Evolutionary conservation across 2,888 invertebrate species (phyloP).

Genomic region (Aleiodes alternator): DNA sequence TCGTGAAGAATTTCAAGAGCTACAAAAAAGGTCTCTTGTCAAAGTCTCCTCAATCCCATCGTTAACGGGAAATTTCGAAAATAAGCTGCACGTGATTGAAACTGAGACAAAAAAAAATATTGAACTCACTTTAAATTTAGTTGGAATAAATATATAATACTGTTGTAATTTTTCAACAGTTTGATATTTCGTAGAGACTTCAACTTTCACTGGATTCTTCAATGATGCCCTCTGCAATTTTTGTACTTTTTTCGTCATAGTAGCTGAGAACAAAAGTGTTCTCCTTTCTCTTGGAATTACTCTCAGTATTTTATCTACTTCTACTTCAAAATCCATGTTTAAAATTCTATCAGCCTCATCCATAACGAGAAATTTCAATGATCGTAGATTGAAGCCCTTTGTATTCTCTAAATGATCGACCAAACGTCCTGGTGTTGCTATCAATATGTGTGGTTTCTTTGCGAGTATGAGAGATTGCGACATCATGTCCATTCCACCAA

Average conservation of each 20-base stretch:
- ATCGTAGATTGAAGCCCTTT: slow-evolving; percentile 95
- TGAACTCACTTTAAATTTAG: slow-evolving; percentile 89
- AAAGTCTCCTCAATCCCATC: no score
- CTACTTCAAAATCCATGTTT: slow-evolving; percentile 99
- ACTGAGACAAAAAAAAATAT: neutral
- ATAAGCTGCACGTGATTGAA: neutral
- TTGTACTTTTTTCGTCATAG: slow-evolving; percentile 98
- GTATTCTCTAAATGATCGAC: slow-evolving; percentile 98
- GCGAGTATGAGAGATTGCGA: slow-evolving; percentile 93
- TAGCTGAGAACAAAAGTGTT: slow-evolving; percentile 97
- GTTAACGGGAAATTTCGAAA: no score
- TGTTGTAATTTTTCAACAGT: slow-evolving; percentile 98
- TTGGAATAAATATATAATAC: slow-evolving; percentile 95
- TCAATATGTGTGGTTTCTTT: slow-evolving; percentile 97
- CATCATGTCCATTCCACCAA: slow-evolving; percentile 99
- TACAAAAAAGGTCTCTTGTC: no score
- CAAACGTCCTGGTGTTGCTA: slow-evolving; percentile 96
- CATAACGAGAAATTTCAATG: slow-evolving; percentile 95
- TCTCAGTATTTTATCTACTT: slow-evolving; percentile 96
- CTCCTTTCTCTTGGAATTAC: slow-evolving; percentile 93
- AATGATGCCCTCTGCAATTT: slow-evolving; percentile 97
- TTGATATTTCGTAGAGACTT: slow-evolving; percentile 97
- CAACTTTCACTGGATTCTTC: slow-evolving; percentile 95
- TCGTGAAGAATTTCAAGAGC: no score
- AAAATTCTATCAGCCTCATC: slow-evolving; percentile 99